Percentiles rank a stretch among this genome's conserved stretches.
Evolutionary conservation across 2,113 vertebrate species (phyloP).

Genomic region (Hiodon tergisus): DNA sequence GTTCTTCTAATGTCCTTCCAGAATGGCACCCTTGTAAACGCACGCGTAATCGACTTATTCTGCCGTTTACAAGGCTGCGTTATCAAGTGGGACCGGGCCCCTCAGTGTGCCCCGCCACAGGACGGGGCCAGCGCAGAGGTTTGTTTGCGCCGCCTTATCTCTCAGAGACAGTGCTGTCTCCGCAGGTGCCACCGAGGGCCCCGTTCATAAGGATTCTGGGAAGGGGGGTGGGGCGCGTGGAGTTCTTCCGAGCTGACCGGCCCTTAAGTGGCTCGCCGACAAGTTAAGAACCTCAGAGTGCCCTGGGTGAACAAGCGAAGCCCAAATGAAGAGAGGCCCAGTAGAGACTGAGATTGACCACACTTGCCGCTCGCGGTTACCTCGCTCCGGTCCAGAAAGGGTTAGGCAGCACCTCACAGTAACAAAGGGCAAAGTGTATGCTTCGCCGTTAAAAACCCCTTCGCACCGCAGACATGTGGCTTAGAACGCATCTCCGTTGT

Average conservation of each 20-base stretch:
- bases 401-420: too few species aligned
- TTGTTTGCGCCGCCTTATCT: conserved; percentile 33
- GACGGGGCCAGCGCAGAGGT: not conserved
- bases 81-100: conserved; percentile 28
- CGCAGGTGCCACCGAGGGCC: conserved; percentile 3
- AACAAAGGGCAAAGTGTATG: not conserved
- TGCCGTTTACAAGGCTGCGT: conserved; percentile 15
- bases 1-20: conserved; percentile 39
- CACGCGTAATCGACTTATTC: conserved; percentile 24
- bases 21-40: conserved; percentile 25
- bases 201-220: not conserved
- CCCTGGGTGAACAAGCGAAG: conserved; percentile 3
- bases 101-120: conserved; percentile 12
- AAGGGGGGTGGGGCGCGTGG: not conserved
- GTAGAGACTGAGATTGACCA: too few species aligned
- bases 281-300: conserved; percentile 12
- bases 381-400: too few species aligned
- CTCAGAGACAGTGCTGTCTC: conserved; percentile 1
- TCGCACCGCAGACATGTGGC: not conserved
- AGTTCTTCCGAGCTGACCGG: conserved; percentile 30
- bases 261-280: too few species aligned
- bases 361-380: too few species aligned
- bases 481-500: too few species aligned
- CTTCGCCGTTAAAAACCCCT: not conserved
- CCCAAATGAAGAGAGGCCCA: not conserved